Conservation (phyloP, 2,888 invertebrate species). For the Euphydryas editha region DNA sequence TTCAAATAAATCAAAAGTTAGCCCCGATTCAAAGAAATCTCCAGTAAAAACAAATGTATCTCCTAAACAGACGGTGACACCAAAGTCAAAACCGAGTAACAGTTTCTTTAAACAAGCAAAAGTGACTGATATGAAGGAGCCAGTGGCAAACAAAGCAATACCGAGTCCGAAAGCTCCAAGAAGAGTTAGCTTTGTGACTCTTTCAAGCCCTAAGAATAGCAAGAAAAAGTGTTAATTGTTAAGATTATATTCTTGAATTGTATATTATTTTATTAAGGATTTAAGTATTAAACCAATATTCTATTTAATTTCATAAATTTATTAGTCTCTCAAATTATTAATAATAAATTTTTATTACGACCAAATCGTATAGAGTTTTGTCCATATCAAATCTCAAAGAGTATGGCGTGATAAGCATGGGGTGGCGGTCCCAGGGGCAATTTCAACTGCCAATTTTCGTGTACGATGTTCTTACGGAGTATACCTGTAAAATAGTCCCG, state of each 20-base stretch:
- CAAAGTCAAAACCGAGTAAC: slow-evolving; percentile 18
- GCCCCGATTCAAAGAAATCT: slow-evolving; percentile 16
- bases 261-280: slow-evolving; percentile 12
- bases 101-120: slow-evolving; percentile 67
- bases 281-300: neutral
- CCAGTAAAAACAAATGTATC: slow-evolving; percentile 9
- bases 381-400: too few relatives aligned
- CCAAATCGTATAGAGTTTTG: too few relatives aligned
- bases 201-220: slow-evolving; percentile 90
- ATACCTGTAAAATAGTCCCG: too few relatives aligned
- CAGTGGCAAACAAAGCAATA: slow-evolving; percentile 50
- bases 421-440: too few relatives aligned
- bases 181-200: slow-evolving; percentile 88
- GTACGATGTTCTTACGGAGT: too few relatives aligned
- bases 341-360: too few relatives aligned
- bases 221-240: slow-evolving; percentile 68
- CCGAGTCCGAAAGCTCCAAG: slow-evolving; percentile 84
- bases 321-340: neutral
- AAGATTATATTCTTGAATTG: slow-evolving; percentile 1
- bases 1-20: slow-evolving; percentile 12
- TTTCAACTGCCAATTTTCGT: too few relatives aligned
- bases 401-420: too few relatives aligned
- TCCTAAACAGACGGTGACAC: slow-evolving; percentile 32
- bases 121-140: slow-evolving; percentile 64
- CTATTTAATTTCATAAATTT: neutral